phyloP scores from a whole-genome alignment of 1,140 invertebrate species.

The Pomacea maculata region DNA sequence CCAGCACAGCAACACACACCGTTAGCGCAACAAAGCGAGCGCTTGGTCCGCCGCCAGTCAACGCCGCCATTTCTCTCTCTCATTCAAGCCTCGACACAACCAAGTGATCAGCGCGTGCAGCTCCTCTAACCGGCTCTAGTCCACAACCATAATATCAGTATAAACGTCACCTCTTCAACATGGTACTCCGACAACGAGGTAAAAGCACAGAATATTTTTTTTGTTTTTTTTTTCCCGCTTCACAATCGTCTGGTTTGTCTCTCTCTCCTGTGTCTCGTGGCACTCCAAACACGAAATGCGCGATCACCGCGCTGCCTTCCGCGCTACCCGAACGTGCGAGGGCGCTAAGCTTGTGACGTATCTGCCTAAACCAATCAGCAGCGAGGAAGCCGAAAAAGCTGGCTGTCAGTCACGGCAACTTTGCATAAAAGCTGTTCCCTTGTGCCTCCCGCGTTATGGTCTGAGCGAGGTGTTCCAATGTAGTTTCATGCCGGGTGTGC shows the following conservation, averaged over 20 bases:
- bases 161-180: neutral
- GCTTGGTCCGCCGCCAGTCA: neutral
- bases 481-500: too few species aligned
- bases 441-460: constrained; percentile 7
- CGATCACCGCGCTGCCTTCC: neutral
- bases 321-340: constrained; percentile 16
- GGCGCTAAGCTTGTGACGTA: constrained; percentile 9
- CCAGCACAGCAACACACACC: constrained; percentile 15
- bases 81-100: neutral
- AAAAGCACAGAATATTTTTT: neutral
- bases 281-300: constrained; percentile 18
- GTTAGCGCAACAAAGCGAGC: neutral
- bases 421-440: constrained; percentile 19
- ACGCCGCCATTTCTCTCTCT: constrained; percentile 15
- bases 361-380: constrained; percentile 8
- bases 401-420: constrained; percentile 14
- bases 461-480: constrained; percentile 7
- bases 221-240: too few species aligned
- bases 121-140: neutral
- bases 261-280: neutral
- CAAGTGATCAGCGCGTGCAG: neutral
- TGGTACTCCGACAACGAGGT: neutral
- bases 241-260: neutral
- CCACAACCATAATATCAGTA: neutral
- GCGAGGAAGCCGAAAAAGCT: neutral